Evolutionary conservation across 2,113 vertebrate species (phyloP).

Genomic region (Eulemur macaco): DNA sequence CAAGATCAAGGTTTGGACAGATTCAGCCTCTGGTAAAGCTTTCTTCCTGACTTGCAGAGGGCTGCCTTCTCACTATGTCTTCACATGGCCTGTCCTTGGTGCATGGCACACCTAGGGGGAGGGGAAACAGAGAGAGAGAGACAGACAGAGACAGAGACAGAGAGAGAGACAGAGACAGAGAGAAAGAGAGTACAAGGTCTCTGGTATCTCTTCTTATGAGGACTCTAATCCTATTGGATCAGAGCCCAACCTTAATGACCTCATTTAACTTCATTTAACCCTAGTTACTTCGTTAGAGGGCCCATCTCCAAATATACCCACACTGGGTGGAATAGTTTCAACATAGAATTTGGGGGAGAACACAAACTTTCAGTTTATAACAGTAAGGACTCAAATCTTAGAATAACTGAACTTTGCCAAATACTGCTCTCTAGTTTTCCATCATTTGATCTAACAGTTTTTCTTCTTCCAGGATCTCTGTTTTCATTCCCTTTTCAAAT

Average conservation of each 20-base stretch:
- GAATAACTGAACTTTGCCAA: conserved; percentile 10
- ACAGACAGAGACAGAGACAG: neutral
- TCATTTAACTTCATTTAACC: neutral
- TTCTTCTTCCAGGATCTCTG: neutral
- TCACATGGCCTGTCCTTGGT: neutral
- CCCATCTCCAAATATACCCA: neutral
- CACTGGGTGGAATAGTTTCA: neutral
- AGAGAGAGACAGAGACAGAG: too few relatives aligned
- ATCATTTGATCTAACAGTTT: neutral
- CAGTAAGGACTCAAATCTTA: neutral
- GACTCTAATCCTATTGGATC: neutral
- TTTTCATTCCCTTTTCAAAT: conserved; percentile 2
- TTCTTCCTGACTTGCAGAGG: neutral
- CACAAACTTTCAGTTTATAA: neutral
- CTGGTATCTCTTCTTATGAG: neutral
- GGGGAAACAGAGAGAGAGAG: too few relatives aligned
- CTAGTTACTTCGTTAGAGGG: neutral
- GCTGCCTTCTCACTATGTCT: neutral
- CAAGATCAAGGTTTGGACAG: neutral
- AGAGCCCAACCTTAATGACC: neutral
- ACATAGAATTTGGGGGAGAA: neutral
- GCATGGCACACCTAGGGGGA: too few relatives aligned
- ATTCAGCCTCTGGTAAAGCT: neutral
- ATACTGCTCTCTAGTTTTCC: neutral
- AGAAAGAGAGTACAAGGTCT: neutral